Percentiles rank a stretch among this genome's conserved stretches.
These are phyloP conservation scores for Acanthochromis polyacanthus DNA, from an alignment of 2,113 vertebrate species.

Conservation along the genomic window DNA sequence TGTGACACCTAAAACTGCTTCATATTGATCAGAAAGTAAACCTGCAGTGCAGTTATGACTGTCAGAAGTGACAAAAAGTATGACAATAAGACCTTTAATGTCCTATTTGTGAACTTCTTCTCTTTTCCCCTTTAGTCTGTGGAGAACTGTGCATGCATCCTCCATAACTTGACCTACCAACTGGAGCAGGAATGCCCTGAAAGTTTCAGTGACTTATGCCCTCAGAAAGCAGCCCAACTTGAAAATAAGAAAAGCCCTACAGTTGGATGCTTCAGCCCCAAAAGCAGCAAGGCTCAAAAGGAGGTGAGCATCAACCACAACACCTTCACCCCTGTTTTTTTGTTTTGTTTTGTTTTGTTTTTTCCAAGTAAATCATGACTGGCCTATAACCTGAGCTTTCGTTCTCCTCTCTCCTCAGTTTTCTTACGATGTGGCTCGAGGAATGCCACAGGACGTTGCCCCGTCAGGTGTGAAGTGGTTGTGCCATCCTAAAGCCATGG, in stretches of 20 bases:
- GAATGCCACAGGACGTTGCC: slow-evolving; percentile 75
- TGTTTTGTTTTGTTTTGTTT: neutral
- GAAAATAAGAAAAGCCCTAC: slow-evolving; percentile 81
- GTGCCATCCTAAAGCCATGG: slow-evolving; percentile 89
- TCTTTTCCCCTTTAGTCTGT: slow-evolving; percentile 85
- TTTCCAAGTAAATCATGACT: neutral
- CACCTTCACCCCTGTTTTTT: neutral
- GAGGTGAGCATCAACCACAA: slow-evolving; percentile 53
- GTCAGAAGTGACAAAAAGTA: neutral
- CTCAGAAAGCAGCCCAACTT: slow-evolving; percentile 8
- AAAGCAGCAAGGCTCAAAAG: slow-evolving; percentile 84
- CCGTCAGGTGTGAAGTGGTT: slow-evolving; percentile 88
- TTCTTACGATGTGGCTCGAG: slow-evolving; percentile 69
- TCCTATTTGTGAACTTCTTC: neutral
- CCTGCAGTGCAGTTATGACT: too few species aligned
- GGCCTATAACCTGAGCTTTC: neutral
- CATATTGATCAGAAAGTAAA: too few species aligned
- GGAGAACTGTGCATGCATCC: slow-evolving; percentile 94
- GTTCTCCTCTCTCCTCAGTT: slow-evolving; percentile 23
- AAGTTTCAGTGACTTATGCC: slow-evolving; percentile 82
- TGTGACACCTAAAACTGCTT: too few species aligned
- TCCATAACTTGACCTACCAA: slow-evolving; percentile 94
- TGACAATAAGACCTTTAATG: neutral
- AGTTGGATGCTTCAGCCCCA: slow-evolving; percentile 93
- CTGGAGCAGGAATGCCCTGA: slow-evolving; percentile 89